phyloP scores from a whole-genome alignment of 2,888 invertebrate species.

The Phorcus lineatus region DNA sequence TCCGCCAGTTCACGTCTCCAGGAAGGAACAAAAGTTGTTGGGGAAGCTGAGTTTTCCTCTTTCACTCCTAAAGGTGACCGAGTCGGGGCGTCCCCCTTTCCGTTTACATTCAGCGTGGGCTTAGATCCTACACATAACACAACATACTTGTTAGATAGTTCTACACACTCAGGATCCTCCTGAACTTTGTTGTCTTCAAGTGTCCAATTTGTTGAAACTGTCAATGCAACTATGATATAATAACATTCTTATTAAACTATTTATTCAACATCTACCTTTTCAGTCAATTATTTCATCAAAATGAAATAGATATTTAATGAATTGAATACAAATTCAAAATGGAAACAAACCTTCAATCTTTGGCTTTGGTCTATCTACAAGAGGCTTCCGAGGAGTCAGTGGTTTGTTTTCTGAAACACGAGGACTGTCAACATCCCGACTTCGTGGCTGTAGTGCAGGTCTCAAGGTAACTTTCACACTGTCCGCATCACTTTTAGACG shows the following conservation, averaged over 20 bases:
- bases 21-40: background rate
- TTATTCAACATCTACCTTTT: too few species aligned
- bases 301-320: too few species aligned
- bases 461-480: background rate
- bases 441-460: too few species aligned
- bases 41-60: background rate
- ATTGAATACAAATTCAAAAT: too few species aligned
- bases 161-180: too few species aligned
- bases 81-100: background rate
- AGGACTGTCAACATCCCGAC: background rate
- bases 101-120: background rate
- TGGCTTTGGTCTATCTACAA: background rate
- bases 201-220: too few species aligned
- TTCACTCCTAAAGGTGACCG: background rate
- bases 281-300: too few species aligned
- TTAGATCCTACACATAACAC: background rate
- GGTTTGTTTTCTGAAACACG: background rate
- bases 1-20: constrained; percentile 9
- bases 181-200: too few species aligned
- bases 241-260: too few species aligned
- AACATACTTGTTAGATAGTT: too few species aligned
- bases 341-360: background rate
- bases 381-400: background rate
- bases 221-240: too few species aligned
- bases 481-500: background rate